These are phyloP conservation scores for Cardiocondyla obscurior DNA, from an alignment of 1,140 invertebrate genomes.

Conservation along the genomic window DNA sequence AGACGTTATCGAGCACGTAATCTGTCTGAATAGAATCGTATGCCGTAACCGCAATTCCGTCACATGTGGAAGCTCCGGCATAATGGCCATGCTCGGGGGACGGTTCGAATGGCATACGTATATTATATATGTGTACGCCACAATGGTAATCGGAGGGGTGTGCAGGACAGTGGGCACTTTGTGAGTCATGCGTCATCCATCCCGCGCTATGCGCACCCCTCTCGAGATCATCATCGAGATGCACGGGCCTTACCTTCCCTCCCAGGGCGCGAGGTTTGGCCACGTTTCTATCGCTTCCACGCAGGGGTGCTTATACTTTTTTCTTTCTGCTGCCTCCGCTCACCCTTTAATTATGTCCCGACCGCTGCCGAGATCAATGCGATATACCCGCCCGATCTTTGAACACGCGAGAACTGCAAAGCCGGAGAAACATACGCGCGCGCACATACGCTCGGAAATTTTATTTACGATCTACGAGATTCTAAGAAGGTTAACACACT, in stretches of 20 bases:
- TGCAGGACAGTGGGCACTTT: constrained; percentile 70
- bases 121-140: constrained; percentile 41
- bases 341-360: constrained; percentile 26
- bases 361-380: constrained; percentile 7
- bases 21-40: constrained; percentile 69
- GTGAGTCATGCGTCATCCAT: constrained; percentile 68
- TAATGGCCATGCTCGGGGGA: constrained; percentile 49
- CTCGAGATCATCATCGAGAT: constrained; percentile 63
- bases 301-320: constrained; percentile 44
- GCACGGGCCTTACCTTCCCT: not conserved
- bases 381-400: not conserved
- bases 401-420: not conserved
- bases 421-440: not conserved
- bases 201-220: constrained; percentile 15
- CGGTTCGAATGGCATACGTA: constrained; percentile 5
- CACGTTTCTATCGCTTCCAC: constrained; percentile 50
- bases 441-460: not conserved
- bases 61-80: constrained; percentile 59
- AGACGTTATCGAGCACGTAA: constrained; percentile 73
- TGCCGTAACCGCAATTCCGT: constrained; percentile 70
- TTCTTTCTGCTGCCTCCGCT: constrained; percentile 9
- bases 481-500: not conserved
- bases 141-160: constrained; percentile 62
- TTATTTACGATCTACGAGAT: not conserved
- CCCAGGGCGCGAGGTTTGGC: constrained; percentile 48